phyloP scores from a whole-genome alignment of 2,888 invertebrate species.

The Cartodere bifasciata region DNA sequence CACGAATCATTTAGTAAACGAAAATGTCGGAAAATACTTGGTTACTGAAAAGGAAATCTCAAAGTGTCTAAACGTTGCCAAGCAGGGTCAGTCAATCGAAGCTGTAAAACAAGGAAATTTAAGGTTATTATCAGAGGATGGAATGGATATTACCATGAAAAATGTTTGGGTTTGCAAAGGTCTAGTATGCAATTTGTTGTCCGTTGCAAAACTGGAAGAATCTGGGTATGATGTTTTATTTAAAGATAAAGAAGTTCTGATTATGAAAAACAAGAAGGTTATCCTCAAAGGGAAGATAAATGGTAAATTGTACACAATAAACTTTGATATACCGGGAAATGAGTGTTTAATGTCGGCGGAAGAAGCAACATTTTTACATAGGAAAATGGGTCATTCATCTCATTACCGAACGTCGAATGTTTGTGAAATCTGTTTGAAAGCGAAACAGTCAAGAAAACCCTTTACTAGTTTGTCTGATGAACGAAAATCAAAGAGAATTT shows the following conservation, averaged over 20 bases:
- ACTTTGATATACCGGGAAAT: neutral
- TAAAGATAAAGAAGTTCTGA: slow-evolving; percentile 5
- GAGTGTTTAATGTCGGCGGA: slow-evolving; percentile 5
- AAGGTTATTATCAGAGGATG: slow-evolving; percentile 1
- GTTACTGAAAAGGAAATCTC: too few species aligned
- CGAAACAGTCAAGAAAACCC: slow-evolving; percentile 11
- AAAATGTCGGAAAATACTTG: neutral
- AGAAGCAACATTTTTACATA: slow-evolving; percentile 7
- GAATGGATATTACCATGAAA: slow-evolving; percentile 6
- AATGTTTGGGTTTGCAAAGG: slow-evolving; percentile 13
- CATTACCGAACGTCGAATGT: slow-evolving; percentile 5
- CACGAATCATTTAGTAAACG: slow-evolving; percentile 6
- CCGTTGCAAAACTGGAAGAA: slow-evolving; percentile 13
- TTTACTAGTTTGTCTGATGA: slow-evolving; percentile 11
- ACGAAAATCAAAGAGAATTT: slow-evolving; percentile 12
- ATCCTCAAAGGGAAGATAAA: neutral
- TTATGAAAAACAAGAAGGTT: slow-evolving; percentile 5
- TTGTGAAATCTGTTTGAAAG: slow-evolving; percentile 13
- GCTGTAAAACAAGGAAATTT: slow-evolving; percentile 7
- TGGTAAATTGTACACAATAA: neutral
- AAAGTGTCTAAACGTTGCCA: slow-evolving; percentile 8
- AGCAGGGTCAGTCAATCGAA: slow-evolving; percentile 3
- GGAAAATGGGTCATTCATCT: slow-evolving; percentile 11
- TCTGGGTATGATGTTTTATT: slow-evolving; percentile 9
- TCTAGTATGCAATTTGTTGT: slow-evolving; percentile 11